Percentiles rank a stretch among this genome's conserved stretches.
phyloP scores from a whole-genome alignment of 2,113 vertebrate genomes.

The Psephotus haematonotus region DNA sequence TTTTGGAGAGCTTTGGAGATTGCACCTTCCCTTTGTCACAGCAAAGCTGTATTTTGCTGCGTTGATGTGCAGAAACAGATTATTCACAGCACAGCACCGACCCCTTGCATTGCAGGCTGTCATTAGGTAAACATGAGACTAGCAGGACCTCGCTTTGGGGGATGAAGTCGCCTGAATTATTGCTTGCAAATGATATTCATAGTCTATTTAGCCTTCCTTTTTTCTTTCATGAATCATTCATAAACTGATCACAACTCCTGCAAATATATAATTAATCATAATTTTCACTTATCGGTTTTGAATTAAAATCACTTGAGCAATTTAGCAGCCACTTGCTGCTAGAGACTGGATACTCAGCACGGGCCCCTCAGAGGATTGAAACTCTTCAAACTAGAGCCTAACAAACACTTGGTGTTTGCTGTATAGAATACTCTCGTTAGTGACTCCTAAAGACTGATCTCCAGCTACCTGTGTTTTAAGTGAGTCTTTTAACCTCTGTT shows the following conservation, averaged over 20 bases:
- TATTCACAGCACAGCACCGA: neutral
- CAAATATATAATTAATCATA: slow-evolving; percentile 60
- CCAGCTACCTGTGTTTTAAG: neutral
- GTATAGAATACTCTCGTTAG: neutral
- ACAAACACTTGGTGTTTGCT: neutral
- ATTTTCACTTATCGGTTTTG: slow-evolving; percentile 19
- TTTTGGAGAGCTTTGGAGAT: neutral
- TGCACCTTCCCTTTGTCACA: neutral
- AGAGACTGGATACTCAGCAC: neutral
- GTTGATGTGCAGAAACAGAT: neutral
- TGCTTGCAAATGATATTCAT: slow-evolving; percentile 40
- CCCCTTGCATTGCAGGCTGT: neutral
- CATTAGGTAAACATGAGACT: neutral
- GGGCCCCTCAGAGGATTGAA: neutral
- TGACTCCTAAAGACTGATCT: neutral
- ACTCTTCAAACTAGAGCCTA: neutral
- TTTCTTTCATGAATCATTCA: slow-evolving; percentile 51
- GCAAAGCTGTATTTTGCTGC: neutral
- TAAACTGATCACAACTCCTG: slow-evolving; percentile 40
- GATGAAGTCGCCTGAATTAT: slow-evolving; percentile 31
- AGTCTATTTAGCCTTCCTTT: slow-evolving; percentile 5
- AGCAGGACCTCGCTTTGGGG: neutral
- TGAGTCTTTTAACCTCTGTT: neutral
- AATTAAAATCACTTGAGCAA: slow-evolving; percentile 1
- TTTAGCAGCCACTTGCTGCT: neutral